Conservation (phyloP, 2,797 vertebrate species). For the Erethizon dorsatum region DNA sequence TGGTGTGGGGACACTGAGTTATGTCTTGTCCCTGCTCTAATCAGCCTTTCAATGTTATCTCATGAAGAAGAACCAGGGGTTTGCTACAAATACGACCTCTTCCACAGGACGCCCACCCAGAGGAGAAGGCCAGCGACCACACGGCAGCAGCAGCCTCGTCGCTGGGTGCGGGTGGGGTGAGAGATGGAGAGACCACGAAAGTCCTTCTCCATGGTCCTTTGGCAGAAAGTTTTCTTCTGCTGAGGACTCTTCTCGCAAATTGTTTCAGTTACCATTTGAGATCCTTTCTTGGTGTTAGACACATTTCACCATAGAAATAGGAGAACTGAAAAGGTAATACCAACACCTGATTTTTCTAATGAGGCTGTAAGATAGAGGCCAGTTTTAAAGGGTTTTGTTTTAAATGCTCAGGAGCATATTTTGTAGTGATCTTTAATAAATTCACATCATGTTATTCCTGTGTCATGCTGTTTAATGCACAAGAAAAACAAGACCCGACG, state of each 20-base stretch:
- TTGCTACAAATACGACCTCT: neutral
- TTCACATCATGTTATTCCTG: neutral
- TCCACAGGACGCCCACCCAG: neutral
- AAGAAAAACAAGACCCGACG: neutral
- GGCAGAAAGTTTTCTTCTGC: neutral
- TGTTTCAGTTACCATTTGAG: neutral
- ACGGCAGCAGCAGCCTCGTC: neutral
- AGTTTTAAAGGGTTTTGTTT: neutral
- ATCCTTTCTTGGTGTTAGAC: neutral
- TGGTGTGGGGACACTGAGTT: neutral
- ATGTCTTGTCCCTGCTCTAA: neutral
- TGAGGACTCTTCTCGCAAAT: neutral
- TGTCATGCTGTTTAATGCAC: neutral
- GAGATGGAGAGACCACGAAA: neutral
- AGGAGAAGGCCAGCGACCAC: neutral
- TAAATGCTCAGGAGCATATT: neutral
- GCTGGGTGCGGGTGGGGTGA: neutral
- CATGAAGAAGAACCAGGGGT: neutral
- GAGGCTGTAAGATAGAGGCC: neutral
- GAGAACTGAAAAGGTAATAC: neutral
- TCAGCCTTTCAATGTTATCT: neutral
- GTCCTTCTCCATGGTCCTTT: neutral
- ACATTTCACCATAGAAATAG: constrained; percentile 32
- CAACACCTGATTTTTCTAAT: neutral
- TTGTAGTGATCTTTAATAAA: neutral